Percentiles rank a stretch among this genome's conserved stretches.
These are phyloP conservation scores for Idris sp. DNA, from an alignment of 1,140 invertebrate genomes.

Conservation along the genomic window DNA sequence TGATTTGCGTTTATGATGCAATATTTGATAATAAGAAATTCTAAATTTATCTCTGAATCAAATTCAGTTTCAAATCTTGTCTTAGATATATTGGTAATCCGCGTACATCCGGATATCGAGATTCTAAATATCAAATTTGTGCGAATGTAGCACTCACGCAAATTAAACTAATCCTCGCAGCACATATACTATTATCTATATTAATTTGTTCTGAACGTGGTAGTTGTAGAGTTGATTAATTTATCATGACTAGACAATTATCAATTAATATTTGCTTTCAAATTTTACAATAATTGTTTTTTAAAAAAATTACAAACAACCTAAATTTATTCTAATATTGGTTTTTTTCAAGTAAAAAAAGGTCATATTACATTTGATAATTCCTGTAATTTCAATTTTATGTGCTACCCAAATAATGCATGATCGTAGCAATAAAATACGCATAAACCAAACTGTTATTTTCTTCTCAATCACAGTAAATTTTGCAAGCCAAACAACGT, in stretches of 20 bases:
- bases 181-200: conserved; percentile 52
- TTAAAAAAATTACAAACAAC: too few species aligned
- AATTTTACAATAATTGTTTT: too few species aligned
- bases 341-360: too few species aligned
- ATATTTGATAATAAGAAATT: too few species aligned
- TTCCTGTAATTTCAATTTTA: too few species aligned
- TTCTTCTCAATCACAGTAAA: conserved; percentile 23
- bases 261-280: conserved; percentile 12
- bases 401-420: too few species aligned
- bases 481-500: conserved; percentile 9
- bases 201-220: conserved; percentile 39
- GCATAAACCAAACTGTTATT: conserved; percentile 8
- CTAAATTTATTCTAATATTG: too few species aligned
- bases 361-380: too few species aligned
- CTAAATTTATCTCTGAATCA: conserved; percentile 33
- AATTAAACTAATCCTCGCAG: conserved; percentile 51
- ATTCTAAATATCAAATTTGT: conserved; percentile 54
- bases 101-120: conserved; percentile 44
- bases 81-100: conserved; percentile 54
- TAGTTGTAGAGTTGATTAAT: conserved; percentile 35
- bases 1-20: conserved; percentile 7
- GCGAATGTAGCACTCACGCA: conserved; percentile 53
- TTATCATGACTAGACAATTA: conserved; percentile 14
- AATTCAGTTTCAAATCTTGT: conserved; percentile 60
- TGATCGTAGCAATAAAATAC: conserved; percentile 7